Evolutionary conservation across 1,140 invertebrate genomes (phyloP).

Genomic region (Planococcus citri): DNA sequence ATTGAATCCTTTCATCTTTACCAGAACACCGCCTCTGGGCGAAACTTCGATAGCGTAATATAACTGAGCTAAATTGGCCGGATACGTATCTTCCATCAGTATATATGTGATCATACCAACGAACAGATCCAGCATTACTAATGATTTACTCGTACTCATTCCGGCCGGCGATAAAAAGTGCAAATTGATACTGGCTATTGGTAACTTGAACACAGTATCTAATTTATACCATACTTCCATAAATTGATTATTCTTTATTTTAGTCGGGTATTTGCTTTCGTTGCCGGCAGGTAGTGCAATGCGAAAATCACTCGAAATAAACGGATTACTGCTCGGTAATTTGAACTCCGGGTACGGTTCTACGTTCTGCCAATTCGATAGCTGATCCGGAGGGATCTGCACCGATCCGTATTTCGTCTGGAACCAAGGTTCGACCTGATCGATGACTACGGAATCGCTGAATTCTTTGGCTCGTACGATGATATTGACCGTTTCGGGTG

Average conservation of each 20-base stretch:
- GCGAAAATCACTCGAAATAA: conserved; percentile 68
- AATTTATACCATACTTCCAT: conserved; percentile 74
- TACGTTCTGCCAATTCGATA: conserved; percentile 42
- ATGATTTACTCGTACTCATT: conserved; percentile 42
- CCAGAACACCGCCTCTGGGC: conserved; percentile 49
- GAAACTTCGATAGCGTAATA: conserved; percentile 42
- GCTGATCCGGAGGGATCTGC: conserved; percentile 29
- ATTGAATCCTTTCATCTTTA: conserved; percentile 61
- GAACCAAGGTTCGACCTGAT: conserved; percentile 58
- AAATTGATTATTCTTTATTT: conserved; percentile 45
- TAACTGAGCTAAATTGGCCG: conserved; percentile 59
- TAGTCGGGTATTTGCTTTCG: conserved; percentile 43
- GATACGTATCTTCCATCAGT: conserved; percentile 59
- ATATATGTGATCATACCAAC: conserved; percentile 43
- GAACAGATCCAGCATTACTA: conserved; percentile 47
- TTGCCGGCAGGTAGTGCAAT: conserved; percentile 39
- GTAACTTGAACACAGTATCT: conserved; percentile 71
- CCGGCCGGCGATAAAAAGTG: conserved; percentile 56
- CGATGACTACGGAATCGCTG: conserved; percentile 39
- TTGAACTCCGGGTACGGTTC: conserved; percentile 41
- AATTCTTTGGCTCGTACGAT: conserved; percentile 46
- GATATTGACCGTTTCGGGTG: conserved; percentile 59
- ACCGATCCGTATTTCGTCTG: conserved; percentile 43
- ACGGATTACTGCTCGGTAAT: conserved; percentile 67
- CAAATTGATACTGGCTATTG: conserved; percentile 59